Evolutionary conservation across 1,140 invertebrate species (phyloP).

Genomic region (Acromyrmex heyeri): DNA sequence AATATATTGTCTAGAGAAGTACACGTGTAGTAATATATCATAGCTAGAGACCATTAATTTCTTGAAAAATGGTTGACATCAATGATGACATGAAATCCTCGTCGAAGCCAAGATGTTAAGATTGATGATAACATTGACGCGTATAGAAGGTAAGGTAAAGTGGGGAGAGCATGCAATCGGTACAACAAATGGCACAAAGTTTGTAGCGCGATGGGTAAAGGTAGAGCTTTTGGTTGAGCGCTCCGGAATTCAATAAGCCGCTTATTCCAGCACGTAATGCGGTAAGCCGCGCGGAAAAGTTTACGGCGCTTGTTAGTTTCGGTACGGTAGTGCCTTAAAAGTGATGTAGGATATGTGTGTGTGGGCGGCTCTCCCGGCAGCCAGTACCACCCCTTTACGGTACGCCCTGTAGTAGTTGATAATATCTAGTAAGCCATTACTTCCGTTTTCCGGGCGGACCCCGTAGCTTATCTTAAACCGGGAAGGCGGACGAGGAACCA

Average conservation of each 20-base stretch:
- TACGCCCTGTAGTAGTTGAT: conserved; percentile 74
- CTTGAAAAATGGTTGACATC: conserved; percentile 48
- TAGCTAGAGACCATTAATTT: conserved; percentile 27
- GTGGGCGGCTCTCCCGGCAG: conserved; percentile 63
- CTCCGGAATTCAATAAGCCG: conserved; percentile 73
- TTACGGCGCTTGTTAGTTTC: conserved; percentile 74
- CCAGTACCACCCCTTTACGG: conserved; percentile 69
- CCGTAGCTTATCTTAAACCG: conserved; percentile 78
- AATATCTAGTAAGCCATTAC: conserved; percentile 79
- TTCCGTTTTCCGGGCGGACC: conserved; percentile 77
- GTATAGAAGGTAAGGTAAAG: conserved; percentile 18
- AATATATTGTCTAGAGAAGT: background rate
- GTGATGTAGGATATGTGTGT: conserved; percentile 67
- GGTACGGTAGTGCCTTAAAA: conserved; percentile 73
- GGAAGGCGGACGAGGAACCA: conserved; percentile 77
- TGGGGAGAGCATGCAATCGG: conserved; percentile 40
- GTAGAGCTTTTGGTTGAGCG: conserved; percentile 69
- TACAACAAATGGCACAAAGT: conserved; percentile 62
- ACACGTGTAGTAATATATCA: conserved; percentile 29
- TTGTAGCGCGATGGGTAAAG: conserved; percentile 45
- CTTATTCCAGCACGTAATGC: conserved; percentile 74
- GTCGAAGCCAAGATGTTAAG: conserved; percentile 47
- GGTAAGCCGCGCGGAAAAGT: conserved; percentile 75
- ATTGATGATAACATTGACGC: conserved; percentile 59
- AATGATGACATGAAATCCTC: conserved; percentile 43